These are phyloP conservation scores for Trichopria drosophilae DNA, from an alignment of 2,888 invertebrate species.

Conservation along the genomic window DNA sequence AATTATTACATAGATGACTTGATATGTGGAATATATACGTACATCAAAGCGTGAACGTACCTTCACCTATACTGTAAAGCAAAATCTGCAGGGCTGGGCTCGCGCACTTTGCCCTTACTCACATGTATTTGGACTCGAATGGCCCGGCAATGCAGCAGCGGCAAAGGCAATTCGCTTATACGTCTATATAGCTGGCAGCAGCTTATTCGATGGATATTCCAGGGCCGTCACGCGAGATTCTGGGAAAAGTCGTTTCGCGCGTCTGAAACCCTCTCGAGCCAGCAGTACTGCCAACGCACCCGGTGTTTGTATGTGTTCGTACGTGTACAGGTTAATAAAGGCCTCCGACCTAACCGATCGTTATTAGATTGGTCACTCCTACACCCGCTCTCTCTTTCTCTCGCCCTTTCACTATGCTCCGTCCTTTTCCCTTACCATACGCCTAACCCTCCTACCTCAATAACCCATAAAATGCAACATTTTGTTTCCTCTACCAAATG, in stretches of 20 bases:
- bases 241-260: slow-evolving; percentile 56
- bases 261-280: slow-evolving; percentile 41
- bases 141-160: too few relatives aligned
- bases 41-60: too few relatives aligned
- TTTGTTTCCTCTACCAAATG: slow-evolving; percentile 55
- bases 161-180: slow-evolving; percentile 28
- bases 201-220: slow-evolving; percentile 51
- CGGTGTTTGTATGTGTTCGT: slow-evolving; percentile 21
- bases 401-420: slow-evolving; percentile 40
- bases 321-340: slow-evolving; percentile 55
- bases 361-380: slow-evolving; percentile 58
- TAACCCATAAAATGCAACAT: slow-evolving; percentile 57
- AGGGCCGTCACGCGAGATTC: slow-evolving; percentile 57
- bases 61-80: too few relatives aligned
- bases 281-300: slow-evolving; percentile 1
- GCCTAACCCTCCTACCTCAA: slow-evolving; percentile 48
- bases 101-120: too few relatives aligned
- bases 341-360: slow-evolving; percentile 55
- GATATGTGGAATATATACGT: too few relatives aligned
- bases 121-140: too few relatives aligned
- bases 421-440: slow-evolving; percentile 32
- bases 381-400: slow-evolving; percentile 34
- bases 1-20: too few relatives aligned
- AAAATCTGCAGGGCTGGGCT: too few relatives aligned
- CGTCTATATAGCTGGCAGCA: too few relatives aligned